Evolutionary conservation across 2,797 vertebrate species (phyloP).

Genomic region (Phoebastria nigripes): DNA sequence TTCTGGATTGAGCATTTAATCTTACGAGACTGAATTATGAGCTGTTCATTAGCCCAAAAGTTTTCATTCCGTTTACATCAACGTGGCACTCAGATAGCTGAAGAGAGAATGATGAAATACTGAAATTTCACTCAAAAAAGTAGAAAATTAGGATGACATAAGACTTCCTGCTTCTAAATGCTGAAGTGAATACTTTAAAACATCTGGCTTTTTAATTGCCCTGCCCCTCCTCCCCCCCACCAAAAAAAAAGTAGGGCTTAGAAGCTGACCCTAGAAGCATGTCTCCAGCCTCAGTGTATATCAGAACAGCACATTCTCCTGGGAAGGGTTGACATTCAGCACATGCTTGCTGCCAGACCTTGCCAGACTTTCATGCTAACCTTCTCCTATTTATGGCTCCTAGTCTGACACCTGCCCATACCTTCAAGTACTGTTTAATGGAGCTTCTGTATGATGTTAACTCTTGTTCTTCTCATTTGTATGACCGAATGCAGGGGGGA

Average conservation of each 20-base stretch:
- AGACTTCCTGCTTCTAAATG: neutral
- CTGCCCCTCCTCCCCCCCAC: rapidly evolving
- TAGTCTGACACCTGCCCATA: neutral
- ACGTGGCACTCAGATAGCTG: neutral
- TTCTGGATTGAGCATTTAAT: neutral
- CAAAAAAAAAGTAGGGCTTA: neutral
- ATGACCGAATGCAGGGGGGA: rapidly evolving
- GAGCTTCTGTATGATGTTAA: neutral
- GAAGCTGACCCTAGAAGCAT: neutral
- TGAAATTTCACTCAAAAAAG: neutral
- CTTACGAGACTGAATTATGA: neutral
- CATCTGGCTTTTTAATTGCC: neutral
- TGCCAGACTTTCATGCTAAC: neutral
- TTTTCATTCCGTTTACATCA: neutral
- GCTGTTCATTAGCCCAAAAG: neutral
- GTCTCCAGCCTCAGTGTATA: neutral
- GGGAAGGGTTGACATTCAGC: neutral
- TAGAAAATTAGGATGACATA: neutral
- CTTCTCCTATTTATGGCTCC: neutral
- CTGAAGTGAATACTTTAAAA: neutral
- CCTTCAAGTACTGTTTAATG: neutral
- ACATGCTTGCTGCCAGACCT: neutral
- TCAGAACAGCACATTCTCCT: neutral
- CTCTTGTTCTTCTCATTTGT: neutral
- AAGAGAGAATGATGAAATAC: neutral